phyloP scores from a whole-genome alignment of 2,888 invertebrate species.

The Hymenopus coronatus region DNA sequence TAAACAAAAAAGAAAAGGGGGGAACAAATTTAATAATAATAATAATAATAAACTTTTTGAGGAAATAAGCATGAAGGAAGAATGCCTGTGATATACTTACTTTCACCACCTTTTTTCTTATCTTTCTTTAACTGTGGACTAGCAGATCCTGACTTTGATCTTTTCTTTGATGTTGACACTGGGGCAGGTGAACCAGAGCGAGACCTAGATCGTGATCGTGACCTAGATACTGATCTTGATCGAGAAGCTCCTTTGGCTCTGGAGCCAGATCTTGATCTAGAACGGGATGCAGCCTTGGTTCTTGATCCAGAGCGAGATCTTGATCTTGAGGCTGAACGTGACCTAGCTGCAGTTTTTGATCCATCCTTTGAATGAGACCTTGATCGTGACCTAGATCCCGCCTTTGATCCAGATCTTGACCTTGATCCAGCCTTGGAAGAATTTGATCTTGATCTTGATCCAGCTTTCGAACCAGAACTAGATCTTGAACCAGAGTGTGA shows the following conservation, averaged over 20 bases:
- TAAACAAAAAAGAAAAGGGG: neutral
- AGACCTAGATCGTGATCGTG: conserved; percentile 39
- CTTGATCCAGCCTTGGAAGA: conserved; percentile 36
- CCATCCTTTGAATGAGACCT: conserved; percentile 34
- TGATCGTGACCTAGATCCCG: conserved; percentile 38
- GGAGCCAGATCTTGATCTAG: conserved; percentile 36
- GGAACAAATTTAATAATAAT: neutral
- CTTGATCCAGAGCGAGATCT: conserved; percentile 38
- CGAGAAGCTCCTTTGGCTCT: conserved; percentile 35
- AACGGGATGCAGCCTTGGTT: conserved; percentile 38
- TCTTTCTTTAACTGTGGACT: neutral
- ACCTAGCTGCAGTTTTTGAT: conserved; percentile 34
- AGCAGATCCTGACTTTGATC: conserved; percentile 18
- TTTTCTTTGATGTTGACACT: conserved; percentile 3
- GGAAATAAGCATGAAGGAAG: neutral
- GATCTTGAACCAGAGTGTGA: conserved; percentile 34
- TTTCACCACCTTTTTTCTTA: neutral
- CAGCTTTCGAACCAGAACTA: conserved; percentile 34
- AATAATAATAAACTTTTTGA: neutral
- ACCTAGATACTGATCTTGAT: conserved; percentile 37
- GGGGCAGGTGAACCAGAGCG: neutral
- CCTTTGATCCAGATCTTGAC: conserved; percentile 36
- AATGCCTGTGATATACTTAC: neutral
- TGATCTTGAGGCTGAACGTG: conserved; percentile 34
- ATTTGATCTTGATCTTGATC: conserved; percentile 33